Percentiles rank a stretch among this genome's conserved stretches.
Evolutionary conservation across 2,113 vertebrate species (phyloP).

Genomic region (Passer montanus): DNA sequence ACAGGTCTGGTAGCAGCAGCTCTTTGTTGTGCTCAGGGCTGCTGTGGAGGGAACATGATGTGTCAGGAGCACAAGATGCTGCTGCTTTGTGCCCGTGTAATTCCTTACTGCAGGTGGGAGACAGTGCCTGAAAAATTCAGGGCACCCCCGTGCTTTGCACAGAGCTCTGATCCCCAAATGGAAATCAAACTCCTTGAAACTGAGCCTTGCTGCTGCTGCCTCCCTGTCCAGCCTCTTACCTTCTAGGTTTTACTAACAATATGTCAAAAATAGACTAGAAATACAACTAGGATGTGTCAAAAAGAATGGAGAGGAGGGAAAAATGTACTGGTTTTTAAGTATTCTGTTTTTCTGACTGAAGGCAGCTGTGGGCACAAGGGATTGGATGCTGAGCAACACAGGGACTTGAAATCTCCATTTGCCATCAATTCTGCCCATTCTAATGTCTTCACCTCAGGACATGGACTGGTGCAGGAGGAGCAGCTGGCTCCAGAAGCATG

Average conservation of each 20-base stretch:
- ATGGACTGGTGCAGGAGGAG: not conserved
- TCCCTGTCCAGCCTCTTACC: not conserved
- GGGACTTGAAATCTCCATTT: not conserved
- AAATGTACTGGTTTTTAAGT: not conserved
- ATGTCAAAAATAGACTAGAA: not conserved
- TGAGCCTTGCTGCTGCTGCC: not conserved
- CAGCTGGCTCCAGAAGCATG: not conserved
- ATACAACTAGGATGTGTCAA: not conserved
- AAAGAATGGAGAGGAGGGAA: not conserved
- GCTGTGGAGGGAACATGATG: fast-evolving
- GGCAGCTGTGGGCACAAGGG: not conserved
- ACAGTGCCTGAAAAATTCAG: not conserved
- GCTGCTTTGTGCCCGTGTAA: not conserved
- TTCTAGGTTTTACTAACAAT: not conserved
- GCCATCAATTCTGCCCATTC: not conserved
- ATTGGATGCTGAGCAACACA: not conserved
- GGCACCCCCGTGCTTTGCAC: not conserved
- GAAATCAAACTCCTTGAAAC: not conserved
- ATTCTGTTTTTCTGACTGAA: not conserved
- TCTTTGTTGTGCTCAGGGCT: not conserved
- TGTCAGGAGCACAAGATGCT: not conserved
- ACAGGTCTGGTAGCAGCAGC: not conserved
- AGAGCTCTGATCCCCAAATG: not conserved
- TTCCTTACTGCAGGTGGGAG: not conserved
- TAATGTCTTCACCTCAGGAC: not conserved